Conservation (phyloP, 2,113 vertebrate genomes). For the Lycaon pictus region DNA sequence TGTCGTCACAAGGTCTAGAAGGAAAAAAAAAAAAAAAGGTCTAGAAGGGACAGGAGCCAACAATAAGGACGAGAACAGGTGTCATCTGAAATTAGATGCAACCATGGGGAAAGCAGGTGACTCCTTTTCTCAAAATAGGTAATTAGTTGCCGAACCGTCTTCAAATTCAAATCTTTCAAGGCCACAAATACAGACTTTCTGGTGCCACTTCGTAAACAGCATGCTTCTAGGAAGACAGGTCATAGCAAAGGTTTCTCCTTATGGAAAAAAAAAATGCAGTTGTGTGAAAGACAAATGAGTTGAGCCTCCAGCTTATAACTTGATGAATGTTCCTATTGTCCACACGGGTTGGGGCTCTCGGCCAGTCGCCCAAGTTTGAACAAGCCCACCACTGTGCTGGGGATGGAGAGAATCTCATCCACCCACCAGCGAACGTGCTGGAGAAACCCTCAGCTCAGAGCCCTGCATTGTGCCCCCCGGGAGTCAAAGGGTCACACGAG, state of each 20-base stretch:
- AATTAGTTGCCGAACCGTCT: neutral
- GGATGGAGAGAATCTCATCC: conserved; percentile 47
- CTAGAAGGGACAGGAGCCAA: neutral
- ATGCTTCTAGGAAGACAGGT: conserved; percentile 74
- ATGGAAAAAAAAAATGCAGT: conserved; percentile 69
- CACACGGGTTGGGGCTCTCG: conserved; percentile 57
- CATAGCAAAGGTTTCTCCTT: conserved; percentile 79
- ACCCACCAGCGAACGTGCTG: neutral
- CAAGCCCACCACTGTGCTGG: conserved; percentile 82
- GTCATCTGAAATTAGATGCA: neutral
- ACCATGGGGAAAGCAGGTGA: neutral
- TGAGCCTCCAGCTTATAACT: conserved; percentile 73
- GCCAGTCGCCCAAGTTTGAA: conserved; percentile 77
- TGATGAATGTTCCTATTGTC: conserved; percentile 85
- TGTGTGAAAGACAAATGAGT: conserved; percentile 78
- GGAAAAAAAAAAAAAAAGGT: too few species aligned
- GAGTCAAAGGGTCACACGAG: conserved; percentile 34
- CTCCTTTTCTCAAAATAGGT: neutral
- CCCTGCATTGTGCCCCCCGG: neutral
- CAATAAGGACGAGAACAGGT: neutral
- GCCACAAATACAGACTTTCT: neutral
- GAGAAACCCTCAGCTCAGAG: conserved; percentile 39
- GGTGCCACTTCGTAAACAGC: conserved; percentile 52
- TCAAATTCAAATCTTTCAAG: neutral
- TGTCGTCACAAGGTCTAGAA: neutral